Percentiles rank a stretch among this genome's conserved stretches.
These are phyloP conservation scores for Thereva nobilitata DNA, from an alignment of 2,888 invertebrate species.

Conservation along the genomic window DNA sequence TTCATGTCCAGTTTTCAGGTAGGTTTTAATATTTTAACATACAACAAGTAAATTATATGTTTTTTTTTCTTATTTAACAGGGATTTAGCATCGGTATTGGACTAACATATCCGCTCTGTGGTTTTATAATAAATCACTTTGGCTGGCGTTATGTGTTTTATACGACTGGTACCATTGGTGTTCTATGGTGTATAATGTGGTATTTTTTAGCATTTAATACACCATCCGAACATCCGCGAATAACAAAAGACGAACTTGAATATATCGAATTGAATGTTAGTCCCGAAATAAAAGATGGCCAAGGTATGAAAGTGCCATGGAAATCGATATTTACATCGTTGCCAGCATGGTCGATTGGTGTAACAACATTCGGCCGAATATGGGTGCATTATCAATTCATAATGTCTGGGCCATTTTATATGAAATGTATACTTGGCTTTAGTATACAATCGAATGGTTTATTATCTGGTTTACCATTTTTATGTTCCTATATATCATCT, in stretches of 20 bases:
- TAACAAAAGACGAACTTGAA: conserved; percentile 66
- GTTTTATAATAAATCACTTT: conserved; percentile 68
- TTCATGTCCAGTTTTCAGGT: conserved; percentile 78
- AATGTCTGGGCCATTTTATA: conserved; percentile 71
- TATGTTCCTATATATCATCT: conserved; percentile 71
- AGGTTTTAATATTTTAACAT: conserved; percentile 38
- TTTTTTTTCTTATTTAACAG: conserved; percentile 47
- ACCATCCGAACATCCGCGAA: conserved; percentile 70
- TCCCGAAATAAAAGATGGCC: conserved; percentile 60
- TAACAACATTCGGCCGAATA: conserved; percentile 75
- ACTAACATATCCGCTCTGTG: conserved; percentile 71
- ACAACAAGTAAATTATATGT: background rate
- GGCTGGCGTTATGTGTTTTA: conserved; percentile 73
- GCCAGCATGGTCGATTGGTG: conserved; percentile 72
- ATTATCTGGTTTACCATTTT: conserved; percentile 69
- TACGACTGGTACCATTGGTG: conserved; percentile 68
- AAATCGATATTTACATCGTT: conserved; percentile 65
- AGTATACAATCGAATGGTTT: conserved; percentile 72
- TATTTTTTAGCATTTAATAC: conserved; percentile 70
- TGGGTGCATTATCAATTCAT: conserved; percentile 77
- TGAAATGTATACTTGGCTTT: conserved; percentile 71
- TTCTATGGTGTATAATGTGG: conserved; percentile 70
- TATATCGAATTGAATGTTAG: conserved; percentile 69
- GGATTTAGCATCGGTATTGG: conserved; percentile 77
- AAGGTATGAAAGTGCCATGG: conserved; percentile 66